Evolutionary conservation across 2,113 vertebrate species (phyloP), one percentile per base, ranked within the genome.

Genomic region (Sapajus apella): DNA sequence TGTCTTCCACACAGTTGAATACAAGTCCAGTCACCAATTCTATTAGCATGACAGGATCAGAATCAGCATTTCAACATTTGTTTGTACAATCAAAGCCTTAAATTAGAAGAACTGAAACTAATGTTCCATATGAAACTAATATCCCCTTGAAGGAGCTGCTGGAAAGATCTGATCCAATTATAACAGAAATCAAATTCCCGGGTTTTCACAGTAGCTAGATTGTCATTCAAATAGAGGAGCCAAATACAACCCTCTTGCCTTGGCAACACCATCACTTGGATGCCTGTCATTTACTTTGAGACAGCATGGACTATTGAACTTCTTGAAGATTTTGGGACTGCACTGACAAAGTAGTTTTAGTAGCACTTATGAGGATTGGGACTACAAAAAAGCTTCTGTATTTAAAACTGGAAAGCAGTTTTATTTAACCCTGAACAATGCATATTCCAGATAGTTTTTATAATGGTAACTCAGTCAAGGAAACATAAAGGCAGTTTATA

Each of bases 71-170:
- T 98, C 97, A 98, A 96, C 93, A 92, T 98, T 98, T 97, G 97
- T 98, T 98, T 98, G 86, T 79, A 96, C 3, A 35, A 98, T 98
- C 97, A 98, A 98, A 97, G 97, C 90, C 91, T 92, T 94, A 97
- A 97, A 97, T 73, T 98, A 96, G 96, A 98, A 97, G 94, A 97
- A 96, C 96, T 97, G 79, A 68, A 96, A 94, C 37, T 40, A 40
- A 40, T 40, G 94, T 97, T 98, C 94, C 98, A 97, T 96, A 97
- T 97, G 98, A 98, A 98, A 98, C 61, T 98, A 98, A 98, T 98
- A 98, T 98, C 90, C 92, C 95, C 97, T 96, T 95, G 97, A 98
- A 97, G 97, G 97, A 97, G 91, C 92, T 97, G 96, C 95, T 97
- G 97, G 95, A 97, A 96, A 97, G 97, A 98, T 97, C 97, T 35